Evolutionary conservation across 1,140 invertebrate species (phyloP), one percentile per base, ranked within the genome.

Genomic region (Grapholita molesta): DNA sequence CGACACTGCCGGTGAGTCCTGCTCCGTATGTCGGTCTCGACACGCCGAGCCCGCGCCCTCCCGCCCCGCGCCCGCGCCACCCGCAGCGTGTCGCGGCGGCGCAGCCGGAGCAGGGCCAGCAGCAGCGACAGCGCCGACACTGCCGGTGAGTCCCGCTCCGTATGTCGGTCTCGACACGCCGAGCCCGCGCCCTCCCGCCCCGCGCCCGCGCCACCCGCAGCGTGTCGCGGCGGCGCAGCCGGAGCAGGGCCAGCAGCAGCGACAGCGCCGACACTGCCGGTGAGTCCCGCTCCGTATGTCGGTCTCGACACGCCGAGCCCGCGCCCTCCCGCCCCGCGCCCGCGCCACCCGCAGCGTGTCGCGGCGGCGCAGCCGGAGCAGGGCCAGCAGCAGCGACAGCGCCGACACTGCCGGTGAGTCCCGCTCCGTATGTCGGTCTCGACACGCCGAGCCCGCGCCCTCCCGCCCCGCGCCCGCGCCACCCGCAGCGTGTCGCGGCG

Each of bases 211-310:
- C 33, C 33, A 35, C 64, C 11, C 23, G 53, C 18, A n/a, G 21
- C 72, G 8, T 7, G 25, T 28, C 28, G 18, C 33, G 57, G 30
- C 12, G 30, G 5, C n/a, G n/a, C n/a, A 83, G 76, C 70, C 24
- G 21, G 3, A 15, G 42, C 6, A 15, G 33, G 82, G 73, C 28
- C 11, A 48, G n/a, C 1, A 33, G 9, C 7, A 25, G 67, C 21
- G 82, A 83, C 32, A 82, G 72, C 66, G 84, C 82, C 8, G 73
- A 66, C 3, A 82, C 80, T n/a, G 75, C 78, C 2, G 80, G 83
- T 84, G 23, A 65, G 25, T n/a, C n/a, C n/a, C n/a, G n/a, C n/a
- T n/a, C n/a, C n/a, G n/a, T n/a, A n/a, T n/a, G n/a, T n/a, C n/a
- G n/a, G n/a, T n/a, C n/a, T n/a, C n/a, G n/a, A n/a, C n/a, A n/a